Conservation (phyloP, 2,888 invertebrate genomes). For the Nemotelus nigrinus region DNA sequence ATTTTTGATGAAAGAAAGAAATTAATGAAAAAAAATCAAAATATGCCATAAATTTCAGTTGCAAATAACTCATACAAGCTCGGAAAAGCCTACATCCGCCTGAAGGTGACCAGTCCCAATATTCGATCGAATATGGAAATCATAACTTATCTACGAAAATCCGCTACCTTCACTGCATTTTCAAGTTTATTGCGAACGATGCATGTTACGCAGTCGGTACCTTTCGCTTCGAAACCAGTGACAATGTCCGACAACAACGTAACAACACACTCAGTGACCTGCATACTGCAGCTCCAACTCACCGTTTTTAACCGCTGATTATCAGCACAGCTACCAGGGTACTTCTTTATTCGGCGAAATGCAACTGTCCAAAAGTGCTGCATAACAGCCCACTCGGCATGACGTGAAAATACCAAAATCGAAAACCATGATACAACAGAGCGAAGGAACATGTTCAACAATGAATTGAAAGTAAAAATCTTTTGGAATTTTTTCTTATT, state of each 20-base stretch:
- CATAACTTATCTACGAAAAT: neutral
- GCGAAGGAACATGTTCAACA: conserved; percentile 30
- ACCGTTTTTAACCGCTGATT: conserved; percentile 13
- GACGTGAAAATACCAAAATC: neutral
- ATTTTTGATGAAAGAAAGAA: too few species aligned
- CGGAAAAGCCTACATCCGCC: too few species aligned
- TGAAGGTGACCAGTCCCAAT: too few species aligned
- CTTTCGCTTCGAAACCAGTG: conserved; percentile 25
- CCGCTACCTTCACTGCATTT: neutral
- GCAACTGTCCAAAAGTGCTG: conserved; percentile 16
- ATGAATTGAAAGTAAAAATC: conserved; percentile 42
- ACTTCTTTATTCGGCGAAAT: conserved; percentile 21
- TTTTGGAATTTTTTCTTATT: conserved; percentile 27
- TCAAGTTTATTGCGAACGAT: neutral
- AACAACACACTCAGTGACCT: conserved; percentile 32
- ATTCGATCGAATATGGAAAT: too few species aligned
- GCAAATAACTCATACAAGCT: too few species aligned
- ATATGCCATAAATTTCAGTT: too few species aligned
- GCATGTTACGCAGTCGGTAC: conserved; percentile 25
- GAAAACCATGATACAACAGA: neutral
- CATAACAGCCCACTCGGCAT: conserved; percentile 18
- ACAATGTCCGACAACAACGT: conserved; percentile 12
- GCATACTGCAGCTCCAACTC: conserved; percentile 28
- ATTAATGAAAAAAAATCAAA: too few species aligned
- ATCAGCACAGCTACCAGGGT: neutral